Evolutionary conservation across 2,113 vertebrate species (phyloP), one percentile per base, ranked within the genome.

Genomic region (Rhabdomys dilectus): DNA sequence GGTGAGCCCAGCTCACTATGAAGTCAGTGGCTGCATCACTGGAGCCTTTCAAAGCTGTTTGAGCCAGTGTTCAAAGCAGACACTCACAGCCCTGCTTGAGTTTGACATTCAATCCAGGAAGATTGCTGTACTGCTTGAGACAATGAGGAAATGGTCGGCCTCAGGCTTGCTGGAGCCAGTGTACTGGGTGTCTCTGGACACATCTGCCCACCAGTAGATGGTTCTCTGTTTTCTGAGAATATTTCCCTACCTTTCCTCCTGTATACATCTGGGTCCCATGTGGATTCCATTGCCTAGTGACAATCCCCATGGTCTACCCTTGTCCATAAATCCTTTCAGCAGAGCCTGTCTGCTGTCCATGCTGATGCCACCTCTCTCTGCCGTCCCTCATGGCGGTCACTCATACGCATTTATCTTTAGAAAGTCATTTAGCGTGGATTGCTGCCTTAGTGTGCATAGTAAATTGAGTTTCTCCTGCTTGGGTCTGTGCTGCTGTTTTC

Each of bases 401-500:
- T 11, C 84, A 3, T 1, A 10, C 0, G 0, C 24, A 22, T 48
- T 70, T 85, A 77, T 72, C 88, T 91, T 58, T 2, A 15, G 22
- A 68, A 34, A 88, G 62, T 22, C 91, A 64, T 64, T 51, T 81
- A 1, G 68, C 0, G 0, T 56, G 77, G 76, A n/a, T 86, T 56
- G 39, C 64, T 12, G 77, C 70, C 53, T 72, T 0, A 0, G 53
- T 16, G 62, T 36, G 8, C 8, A 0, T 56, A 51, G 86, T 56
- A 53, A 92, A 58, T 90, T 12, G 13, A 70, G 0, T 77, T 51
- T 92, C 81, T 77, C 45, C 45, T 12, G 48, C 34, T 36, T 87
- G 82, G 66, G 36, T 53, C 91, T 36, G 1, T 81, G 72, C 88
- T 89, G 34, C 96, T 64, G 2, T 76, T 86, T 86, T 73, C 76